These are phyloP conservation scores for Sceliomorpha sp. DNA, from an alignment of 2,888 invertebrate species.

Conservation along the genomic window DNA sequence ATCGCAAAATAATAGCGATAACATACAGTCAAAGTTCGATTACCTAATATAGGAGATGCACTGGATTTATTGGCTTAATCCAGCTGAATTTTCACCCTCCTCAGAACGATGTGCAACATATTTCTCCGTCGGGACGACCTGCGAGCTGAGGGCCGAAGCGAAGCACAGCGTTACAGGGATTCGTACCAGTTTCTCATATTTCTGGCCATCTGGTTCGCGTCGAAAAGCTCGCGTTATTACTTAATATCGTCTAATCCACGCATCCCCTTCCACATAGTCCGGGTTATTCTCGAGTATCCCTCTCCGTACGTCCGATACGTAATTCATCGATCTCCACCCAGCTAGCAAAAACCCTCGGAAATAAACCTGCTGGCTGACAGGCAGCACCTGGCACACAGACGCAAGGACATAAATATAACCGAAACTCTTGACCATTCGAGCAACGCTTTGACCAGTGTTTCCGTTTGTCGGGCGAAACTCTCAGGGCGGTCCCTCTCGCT, in stretches of 20 bases:
- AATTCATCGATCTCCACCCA: not conserved
- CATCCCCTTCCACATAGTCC: constrained; percentile 25
- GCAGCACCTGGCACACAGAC: too few relatives aligned
- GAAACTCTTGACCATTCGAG: too few relatives aligned
- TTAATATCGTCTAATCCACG: constrained; percentile 65
- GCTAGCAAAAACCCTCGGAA: too few relatives aligned
- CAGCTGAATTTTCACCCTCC: constrained; percentile 43
- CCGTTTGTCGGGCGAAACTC: too few relatives aligned
- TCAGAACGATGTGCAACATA: constrained; percentile 36
- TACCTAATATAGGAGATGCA: constrained; percentile 25
- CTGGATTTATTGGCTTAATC: constrained; percentile 48
- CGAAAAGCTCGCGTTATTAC: constrained; percentile 61
- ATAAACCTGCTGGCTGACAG: too few relatives aligned
- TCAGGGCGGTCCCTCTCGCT: too few relatives aligned
- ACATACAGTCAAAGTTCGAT: constrained; percentile 16
- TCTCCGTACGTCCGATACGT: constrained; percentile 1
- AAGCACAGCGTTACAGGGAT: constrained; percentile 49
- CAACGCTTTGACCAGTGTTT: too few relatives aligned
- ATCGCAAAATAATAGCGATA: too few relatives aligned
- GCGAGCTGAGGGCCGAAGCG: constrained; percentile 40
- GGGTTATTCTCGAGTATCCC: constrained; percentile 3
- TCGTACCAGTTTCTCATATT: constrained; percentile 66
- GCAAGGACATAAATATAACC: too few relatives aligned
- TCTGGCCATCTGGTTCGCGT: constrained; percentile 65
- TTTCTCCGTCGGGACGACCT: constrained; percentile 41